phyloP scores from a whole-genome alignment of 2,888 invertebrate species.

The Laspeyria flexula region DNA sequence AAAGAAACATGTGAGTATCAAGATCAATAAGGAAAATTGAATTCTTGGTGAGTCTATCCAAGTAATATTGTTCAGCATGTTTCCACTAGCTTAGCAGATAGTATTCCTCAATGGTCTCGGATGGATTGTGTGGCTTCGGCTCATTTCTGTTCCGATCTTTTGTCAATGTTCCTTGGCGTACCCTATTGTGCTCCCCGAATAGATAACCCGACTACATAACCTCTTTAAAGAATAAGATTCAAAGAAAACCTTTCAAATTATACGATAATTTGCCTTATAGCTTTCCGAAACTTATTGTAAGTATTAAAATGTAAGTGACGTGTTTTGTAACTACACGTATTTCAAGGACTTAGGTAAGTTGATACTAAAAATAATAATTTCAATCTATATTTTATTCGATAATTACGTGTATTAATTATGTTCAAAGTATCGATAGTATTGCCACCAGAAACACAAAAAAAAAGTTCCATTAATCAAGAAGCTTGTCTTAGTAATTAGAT shows the following conservation, averaged over 20 bases:
- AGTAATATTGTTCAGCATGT: conserved; percentile 54
- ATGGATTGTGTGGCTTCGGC: conserved; percentile 58
- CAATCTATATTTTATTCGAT: too few species aligned
- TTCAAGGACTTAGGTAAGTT: too few species aligned
- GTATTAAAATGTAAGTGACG: too few species aligned
- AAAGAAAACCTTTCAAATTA: conserved; percentile 53
- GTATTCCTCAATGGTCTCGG: conserved; percentile 46
- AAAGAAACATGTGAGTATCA: conserved; percentile 5
- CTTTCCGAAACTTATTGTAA: conserved; percentile 12
- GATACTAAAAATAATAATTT: too few species aligned
- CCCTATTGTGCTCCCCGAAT: conserved; percentile 55
- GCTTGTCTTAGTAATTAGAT: too few species aligned
- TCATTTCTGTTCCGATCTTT: conserved; percentile 60
- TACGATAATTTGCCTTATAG: conserved; percentile 32
- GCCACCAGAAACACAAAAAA: too few species aligned
- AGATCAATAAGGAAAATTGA: conserved; percentile 29
- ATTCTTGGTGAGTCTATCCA: conserved; percentile 31
- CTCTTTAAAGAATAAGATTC: conserved; percentile 50
- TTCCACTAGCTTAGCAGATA: conserved; percentile 47
- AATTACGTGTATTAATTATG: too few species aligned
- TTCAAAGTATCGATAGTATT: too few species aligned
- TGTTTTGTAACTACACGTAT: too few species aligned
- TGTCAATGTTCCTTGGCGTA: conserved; percentile 57
- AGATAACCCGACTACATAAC: conserved; percentile 53
- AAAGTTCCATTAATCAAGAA: too few species aligned